Evolutionary conservation across 2,888 invertebrate genomes (phyloP).

Genomic region (Xanthorhoe designata): DNA sequence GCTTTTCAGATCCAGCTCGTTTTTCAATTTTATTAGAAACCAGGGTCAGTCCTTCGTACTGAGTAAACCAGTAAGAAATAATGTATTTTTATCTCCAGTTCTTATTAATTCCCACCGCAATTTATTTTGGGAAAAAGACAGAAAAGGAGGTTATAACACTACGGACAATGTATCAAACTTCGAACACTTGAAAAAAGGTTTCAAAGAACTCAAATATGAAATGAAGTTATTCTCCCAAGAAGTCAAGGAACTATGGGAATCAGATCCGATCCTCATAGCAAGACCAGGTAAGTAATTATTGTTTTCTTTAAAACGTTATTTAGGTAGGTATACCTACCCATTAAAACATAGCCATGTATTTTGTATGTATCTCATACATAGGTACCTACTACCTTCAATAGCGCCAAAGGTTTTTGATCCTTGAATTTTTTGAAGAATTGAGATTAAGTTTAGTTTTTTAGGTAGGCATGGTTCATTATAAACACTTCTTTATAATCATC

Average conservation of each 20-base stretch:
- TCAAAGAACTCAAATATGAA: conserved; percentile 88
- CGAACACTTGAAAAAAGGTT: conserved; percentile 87
- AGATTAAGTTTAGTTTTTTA: too few relatives aligned
- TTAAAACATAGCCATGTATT: too few relatives aligned
- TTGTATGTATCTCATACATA: too few relatives aligned
- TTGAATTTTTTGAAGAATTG: too few relatives aligned
- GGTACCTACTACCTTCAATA: too few relatives aligned
- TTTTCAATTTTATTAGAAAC: conserved; percentile 46
- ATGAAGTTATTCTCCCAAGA: conserved; percentile 88
- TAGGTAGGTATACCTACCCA: too few relatives aligned
- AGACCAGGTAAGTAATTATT: conserved; percentile 74
- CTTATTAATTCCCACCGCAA: conserved; percentile 57
- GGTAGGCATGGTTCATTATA: too few relatives aligned
- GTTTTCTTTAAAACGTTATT: neutral
- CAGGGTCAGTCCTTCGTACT: conserved; percentile 55
- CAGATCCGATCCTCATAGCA: conserved; percentile 86
- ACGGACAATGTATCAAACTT: conserved; percentile 72
- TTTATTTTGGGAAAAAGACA: conserved; percentile 85
- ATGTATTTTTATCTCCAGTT: conserved; percentile 39
- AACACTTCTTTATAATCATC: too few relatives aligned
- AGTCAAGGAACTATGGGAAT: conserved; percentile 86
- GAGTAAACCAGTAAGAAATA: conserved; percentile 51
- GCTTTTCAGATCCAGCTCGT: conserved; percentile 48
- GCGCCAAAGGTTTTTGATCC: too few relatives aligned
- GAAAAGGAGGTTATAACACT: conserved; percentile 86